Evolutionary conservation across 1,140 invertebrate genomes (phyloP).

Genomic region (Scaptomyza graminum): DNA sequence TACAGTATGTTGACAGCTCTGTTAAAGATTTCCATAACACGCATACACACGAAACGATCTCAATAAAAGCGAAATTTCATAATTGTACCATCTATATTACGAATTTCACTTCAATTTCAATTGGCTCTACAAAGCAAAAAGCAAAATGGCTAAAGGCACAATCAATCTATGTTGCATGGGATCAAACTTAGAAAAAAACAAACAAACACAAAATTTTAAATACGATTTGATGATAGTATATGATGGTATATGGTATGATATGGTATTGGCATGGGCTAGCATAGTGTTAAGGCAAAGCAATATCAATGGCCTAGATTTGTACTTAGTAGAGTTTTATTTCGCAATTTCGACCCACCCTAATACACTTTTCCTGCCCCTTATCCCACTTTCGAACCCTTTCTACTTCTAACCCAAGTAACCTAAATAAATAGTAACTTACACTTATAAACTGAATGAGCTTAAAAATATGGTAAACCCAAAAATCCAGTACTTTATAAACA

Average conservation of each 20-base stretch:
- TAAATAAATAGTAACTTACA: conserved; percentile 33
- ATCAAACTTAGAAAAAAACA: conserved; percentile 72
- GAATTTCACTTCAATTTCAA: conserved; percentile 41
- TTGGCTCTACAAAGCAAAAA: conserved; percentile 44
- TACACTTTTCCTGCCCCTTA: background rate
- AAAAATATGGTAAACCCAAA: conserved; percentile 63
- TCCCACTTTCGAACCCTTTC: conserved; percentile 9
- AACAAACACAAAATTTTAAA: conserved; percentile 21
- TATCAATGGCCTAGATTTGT: conserved; percentile 66
- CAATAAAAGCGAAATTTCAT: conserved; percentile 16
- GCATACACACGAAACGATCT: conserved; percentile 24
- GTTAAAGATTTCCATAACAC: conserved; percentile 4
- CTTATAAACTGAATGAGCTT: conserved; percentile 77
- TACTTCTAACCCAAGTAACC: conserved; percentile 39
- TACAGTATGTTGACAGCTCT: conserved; percentile 9
- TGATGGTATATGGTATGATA: conserved; percentile 7
- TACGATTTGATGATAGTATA: conserved; percentile 13
- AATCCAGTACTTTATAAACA: conserved; percentile 66
- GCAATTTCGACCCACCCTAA: conserved; percentile 14
- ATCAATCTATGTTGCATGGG: conserved; percentile 78
- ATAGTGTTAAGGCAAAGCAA: conserved; percentile 65
- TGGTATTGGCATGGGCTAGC: conserved; percentile 21
- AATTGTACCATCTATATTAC: conserved; percentile 1
- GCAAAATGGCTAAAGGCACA: conserved; percentile 68
- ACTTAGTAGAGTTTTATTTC: conserved; percentile 67